Conservation (phyloP, 2,797 vertebrate genomes). For the Meriones psammophilus region DNA sequence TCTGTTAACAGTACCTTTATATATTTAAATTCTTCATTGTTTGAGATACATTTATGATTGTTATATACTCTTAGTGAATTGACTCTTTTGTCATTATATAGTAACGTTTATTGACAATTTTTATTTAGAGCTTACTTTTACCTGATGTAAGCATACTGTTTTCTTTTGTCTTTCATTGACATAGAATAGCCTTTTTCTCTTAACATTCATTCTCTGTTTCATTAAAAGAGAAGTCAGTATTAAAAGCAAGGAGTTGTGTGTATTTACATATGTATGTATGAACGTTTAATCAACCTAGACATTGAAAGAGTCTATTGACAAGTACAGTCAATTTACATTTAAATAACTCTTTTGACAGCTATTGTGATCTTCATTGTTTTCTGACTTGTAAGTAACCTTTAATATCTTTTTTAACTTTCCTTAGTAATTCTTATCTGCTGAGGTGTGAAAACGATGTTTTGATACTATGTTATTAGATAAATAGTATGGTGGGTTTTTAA, state of each 20-base stretch:
- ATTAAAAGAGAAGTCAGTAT: neutral
- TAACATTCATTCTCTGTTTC: neutral
- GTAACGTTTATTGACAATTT: neutral
- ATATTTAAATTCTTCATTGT: neutral
- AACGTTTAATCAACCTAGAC: neutral
- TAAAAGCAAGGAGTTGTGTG: neutral
- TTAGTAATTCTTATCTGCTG: conserved; percentile 5
- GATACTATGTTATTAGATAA: conserved; percentile 4
- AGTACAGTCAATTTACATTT: neutral
- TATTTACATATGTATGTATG: neutral
- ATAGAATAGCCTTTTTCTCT: neutral
- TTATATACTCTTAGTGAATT: neutral
- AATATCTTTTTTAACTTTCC: neutral
- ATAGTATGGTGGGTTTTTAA: neutral
- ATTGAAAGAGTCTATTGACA: neutral
- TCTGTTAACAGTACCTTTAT: neutral
- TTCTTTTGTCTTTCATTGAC: neutral
- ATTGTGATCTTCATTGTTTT: neutral
- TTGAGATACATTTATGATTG: neutral
- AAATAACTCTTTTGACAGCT: neutral
- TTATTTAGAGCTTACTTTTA: neutral
- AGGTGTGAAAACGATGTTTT: conserved; percentile 11
- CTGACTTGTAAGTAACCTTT: neutral
- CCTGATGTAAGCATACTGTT: neutral
- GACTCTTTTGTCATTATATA: neutral